These are phyloP conservation scores for Anoplolepis gracilipes DNA, from an alignment of 1,140 invertebrate species.

Conservation along the genomic window DNA sequence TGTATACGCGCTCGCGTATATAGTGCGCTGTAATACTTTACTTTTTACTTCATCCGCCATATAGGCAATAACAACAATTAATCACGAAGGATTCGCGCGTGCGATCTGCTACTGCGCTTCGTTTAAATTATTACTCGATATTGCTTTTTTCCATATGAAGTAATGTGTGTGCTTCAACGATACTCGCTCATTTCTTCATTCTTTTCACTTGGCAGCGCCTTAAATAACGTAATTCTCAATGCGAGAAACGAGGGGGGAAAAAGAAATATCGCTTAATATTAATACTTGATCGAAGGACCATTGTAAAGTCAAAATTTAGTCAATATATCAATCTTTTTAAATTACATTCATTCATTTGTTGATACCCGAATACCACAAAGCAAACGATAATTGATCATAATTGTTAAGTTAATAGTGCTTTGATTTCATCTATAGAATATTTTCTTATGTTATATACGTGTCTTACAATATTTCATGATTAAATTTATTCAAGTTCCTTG, in stretches of 20 bases:
- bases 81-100: slow-evolving; percentile 53
- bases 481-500: slow-evolving; percentile 49
- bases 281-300: background rate
- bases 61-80: slow-evolving; percentile 59
- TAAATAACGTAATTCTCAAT: slow-evolving; percentile 45
- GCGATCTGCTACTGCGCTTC: slow-evolving; percentile 11
- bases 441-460: slow-evolving; percentile 29
- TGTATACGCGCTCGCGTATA: slow-evolving; percentile 21
- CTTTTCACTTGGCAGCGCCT: slow-evolving; percentile 7
- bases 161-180: slow-evolving; percentile 54
- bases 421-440: slow-evolving; percentile 54
- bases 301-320: slow-evolving; percentile 8
- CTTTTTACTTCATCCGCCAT: slow-evolving; percentile 20
- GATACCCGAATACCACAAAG: slow-evolving; percentile 41
- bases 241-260: slow-evolving; percentile 49
- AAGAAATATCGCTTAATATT: slow-evolving; percentile 32
- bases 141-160: slow-evolving; percentile 69
- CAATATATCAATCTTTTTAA: slow-evolving; percentile 5
- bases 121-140: slow-evolving; percentile 71
- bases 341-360: background rate
- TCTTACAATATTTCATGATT: slow-evolving; percentile 51
- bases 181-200: slow-evolving; percentile 11
- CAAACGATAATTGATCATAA: slow-evolving; percentile 33
- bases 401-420: slow-evolving; percentile 33
- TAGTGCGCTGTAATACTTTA: slow-evolving; percentile 30